A percentile compares a stretch with the other conserved stretches of the same genome.
These are phyloP conservation scores for Trematomus loennbergii DNA, from an alignment of 2,113 vertebrate species.

Conservation along the genomic window DNA sequence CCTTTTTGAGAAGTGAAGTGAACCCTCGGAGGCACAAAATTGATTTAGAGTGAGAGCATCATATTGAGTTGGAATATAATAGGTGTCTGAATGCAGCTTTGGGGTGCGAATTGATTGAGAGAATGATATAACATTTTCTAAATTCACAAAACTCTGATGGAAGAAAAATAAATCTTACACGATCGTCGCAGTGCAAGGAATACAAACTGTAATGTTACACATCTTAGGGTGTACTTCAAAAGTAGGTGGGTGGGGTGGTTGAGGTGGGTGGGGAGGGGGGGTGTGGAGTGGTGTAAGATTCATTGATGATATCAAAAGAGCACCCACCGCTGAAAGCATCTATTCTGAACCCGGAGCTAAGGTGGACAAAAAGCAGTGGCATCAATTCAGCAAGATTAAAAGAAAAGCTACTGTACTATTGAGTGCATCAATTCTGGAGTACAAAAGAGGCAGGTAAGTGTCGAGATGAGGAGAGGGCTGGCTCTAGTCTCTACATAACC, in stretches of 20 bases:
- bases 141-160: conserved; percentile 35
- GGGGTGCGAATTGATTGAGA: conserved; percentile 52
- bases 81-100: conserved; percentile 52
- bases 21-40: conserved; percentile 53
- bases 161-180: conserved; percentile 34
- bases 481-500: conserved; percentile 81
- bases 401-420: conserved; percentile 75
- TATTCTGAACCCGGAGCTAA: conserved; percentile 66
- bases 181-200: conserved; percentile 23
- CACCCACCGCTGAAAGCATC: conserved; percentile 59
- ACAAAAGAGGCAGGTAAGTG: conserved; percentile 80
- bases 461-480: conserved; percentile 73
- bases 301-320: conserved; percentile 79
- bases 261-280: background rate
- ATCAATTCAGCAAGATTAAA: conserved; percentile 80
- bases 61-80: conserved; percentile 59
- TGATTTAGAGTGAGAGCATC: conserved; percentile 54
- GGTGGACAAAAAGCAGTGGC: conserved; percentile 76
- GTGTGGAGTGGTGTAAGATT: conserved; percentile 24
- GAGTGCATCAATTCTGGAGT: conserved; percentile 77
- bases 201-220: conserved; percentile 31
- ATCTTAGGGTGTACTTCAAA: conserved; percentile 46
- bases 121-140: conserved; percentile 59
- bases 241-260: conserved; percentile 14
- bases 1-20: conserved; percentile 45